Evolutionary conservation across 2,888 invertebrate genomes (phyloP).

Genomic region (Phania funesta): DNA sequence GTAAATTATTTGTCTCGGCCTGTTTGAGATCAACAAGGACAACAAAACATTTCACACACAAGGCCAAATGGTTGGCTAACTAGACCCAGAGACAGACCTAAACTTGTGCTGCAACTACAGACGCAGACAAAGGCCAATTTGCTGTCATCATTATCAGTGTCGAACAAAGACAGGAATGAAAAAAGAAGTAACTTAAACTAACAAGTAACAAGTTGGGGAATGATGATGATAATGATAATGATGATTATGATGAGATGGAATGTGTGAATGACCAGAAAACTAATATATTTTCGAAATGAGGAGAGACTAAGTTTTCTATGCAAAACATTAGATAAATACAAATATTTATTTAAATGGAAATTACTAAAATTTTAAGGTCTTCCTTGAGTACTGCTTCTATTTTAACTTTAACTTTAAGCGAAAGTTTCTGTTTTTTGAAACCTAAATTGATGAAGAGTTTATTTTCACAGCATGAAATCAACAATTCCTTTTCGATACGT

Average conservation of each 20-base stretch:
- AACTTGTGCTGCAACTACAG: constrained; percentile 1
- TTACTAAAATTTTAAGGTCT: too few species aligned
- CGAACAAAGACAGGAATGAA: constrained; percentile 8
- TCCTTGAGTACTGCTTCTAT: too few species aligned
- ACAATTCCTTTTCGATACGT: too few species aligned
- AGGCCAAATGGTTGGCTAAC: not conserved
- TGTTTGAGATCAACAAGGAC: constrained; percentile 62
- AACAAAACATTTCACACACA: constrained; percentile 42
- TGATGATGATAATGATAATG: not conserved
- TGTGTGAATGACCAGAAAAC: too few species aligned
- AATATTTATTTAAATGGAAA: too few species aligned
- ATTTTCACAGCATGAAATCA: too few species aligned
- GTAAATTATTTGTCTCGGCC: constrained; percentile 63
- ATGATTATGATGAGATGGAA: not conserved
- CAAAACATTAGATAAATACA: too few species aligned
- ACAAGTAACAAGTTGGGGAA: not conserved
- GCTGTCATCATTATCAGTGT: constrained; percentile 58
- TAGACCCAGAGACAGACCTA: not conserved
- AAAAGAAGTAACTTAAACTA: not conserved
- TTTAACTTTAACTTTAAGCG: too few species aligned
- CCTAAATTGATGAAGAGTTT: too few species aligned
- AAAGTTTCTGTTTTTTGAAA: too few species aligned
- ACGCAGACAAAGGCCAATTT: constrained; percentile 56
- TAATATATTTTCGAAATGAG: too few species aligned
- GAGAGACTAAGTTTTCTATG: too few species aligned